Percentiles rank a stretch among this genome's conserved stretches.
phyloP scores from a whole-genome alignment of 2,888 invertebrate species.

The Parelbella ahira region DNA sequence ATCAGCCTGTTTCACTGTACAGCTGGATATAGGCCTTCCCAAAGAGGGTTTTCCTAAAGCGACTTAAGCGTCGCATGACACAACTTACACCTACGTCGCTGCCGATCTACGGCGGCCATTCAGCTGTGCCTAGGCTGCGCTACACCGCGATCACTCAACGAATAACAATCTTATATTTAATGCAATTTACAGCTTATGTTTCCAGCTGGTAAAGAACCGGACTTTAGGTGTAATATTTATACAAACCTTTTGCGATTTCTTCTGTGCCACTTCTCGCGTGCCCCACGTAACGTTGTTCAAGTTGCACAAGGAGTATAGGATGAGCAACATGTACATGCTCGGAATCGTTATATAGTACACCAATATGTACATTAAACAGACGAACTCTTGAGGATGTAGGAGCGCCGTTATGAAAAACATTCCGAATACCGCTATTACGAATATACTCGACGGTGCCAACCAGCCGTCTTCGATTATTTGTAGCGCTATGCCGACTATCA shows the following conservation, averaged over 20 bases:
- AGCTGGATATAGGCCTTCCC: too few species aligned
- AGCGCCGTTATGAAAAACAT: conserved; percentile 84
- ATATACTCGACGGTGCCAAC: conserved; percentile 90
- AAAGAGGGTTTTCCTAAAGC: too few species aligned
- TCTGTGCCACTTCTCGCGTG: conserved; percentile 87
- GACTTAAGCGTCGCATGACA: too few species aligned
- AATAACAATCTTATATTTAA: too few species aligned
- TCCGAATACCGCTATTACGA: conserved; percentile 86
- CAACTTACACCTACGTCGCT: too few species aligned
- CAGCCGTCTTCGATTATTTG: conserved; percentile 90
- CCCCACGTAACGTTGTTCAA: conserved; percentile 97
- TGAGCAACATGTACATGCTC: conserved; percentile 95
- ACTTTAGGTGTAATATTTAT: too few species aligned
- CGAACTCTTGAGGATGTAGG: conserved; percentile 89
- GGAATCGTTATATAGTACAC: conserved; percentile 94
- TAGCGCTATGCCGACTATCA: conserved; percentile 88
- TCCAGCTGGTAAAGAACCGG: too few species aligned
- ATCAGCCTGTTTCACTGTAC: too few species aligned
- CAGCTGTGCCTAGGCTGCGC: too few species aligned
- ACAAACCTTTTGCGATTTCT: conserved; percentile 60
- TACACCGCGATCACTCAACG: too few species aligned
- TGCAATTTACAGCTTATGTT: too few species aligned
- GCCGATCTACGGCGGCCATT: too few species aligned
- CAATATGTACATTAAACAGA: conserved; percentile 86
- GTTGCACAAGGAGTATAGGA: conserved; percentile 95